Percentiles rank a stretch among this genome's conserved stretches.
phyloP scores from a whole-genome alignment of 2,797 vertebrate species.

The Tamandua tetradactyla region DNA sequence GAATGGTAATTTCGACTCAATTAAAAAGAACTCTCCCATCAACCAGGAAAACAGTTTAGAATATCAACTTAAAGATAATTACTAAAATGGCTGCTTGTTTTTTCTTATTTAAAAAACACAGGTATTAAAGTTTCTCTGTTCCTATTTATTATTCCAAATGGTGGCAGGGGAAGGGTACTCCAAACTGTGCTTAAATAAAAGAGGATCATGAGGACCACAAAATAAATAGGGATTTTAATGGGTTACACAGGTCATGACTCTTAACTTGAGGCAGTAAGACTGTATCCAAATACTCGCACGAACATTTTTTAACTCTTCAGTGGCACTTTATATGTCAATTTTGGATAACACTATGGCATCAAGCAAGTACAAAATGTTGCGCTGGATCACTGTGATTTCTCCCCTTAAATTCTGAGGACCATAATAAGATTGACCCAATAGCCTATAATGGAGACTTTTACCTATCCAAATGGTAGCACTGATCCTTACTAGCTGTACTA shows the following conservation, averaged over 20 bases:
- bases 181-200: conserved; percentile 51
- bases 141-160: conserved; percentile 37
- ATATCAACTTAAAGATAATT: conserved; percentile 22
- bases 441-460: neutral
- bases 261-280: conserved; percentile 23
- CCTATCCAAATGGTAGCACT: neutral
- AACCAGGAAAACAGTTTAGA: conserved; percentile 20
- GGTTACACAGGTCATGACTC: neutral
- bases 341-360: neutral
- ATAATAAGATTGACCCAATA: neutral
- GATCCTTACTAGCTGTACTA: neutral
- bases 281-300: neutral
- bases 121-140: conserved; percentile 42
- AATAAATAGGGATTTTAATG: conserved; percentile 30
- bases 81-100: neutral
- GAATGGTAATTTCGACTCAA: neutral
- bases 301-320: neutral
- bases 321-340: neutral
- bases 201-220: neutral
- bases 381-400: neutral
- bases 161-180: neutral
- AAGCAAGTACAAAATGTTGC: neutral
- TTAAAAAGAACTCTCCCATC: conserved; percentile 32
- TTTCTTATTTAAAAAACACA: neutral
- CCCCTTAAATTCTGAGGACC: neutral